Evolutionary conservation across 2,113 vertebrate genomes (phyloP), one percentile per base, ranked within the genome.

Genomic region (Poicephalus gulielmi): DNA sequence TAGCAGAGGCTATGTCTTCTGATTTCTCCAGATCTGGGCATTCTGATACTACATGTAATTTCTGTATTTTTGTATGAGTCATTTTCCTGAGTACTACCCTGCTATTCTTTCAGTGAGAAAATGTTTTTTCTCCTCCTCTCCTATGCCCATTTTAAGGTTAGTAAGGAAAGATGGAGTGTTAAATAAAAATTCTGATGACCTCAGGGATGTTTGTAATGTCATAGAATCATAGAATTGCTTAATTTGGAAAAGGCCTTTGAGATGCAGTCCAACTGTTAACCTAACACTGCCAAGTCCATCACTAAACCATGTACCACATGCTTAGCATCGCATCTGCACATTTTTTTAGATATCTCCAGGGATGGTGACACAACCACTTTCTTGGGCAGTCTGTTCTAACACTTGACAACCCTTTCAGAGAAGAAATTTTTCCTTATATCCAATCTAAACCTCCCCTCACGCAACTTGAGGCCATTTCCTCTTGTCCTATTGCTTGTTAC

Each of bases 281-380:
- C 7, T 31, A 20, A 39, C 31, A 62, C 24, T 67, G 28, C 7
- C 28, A 81, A 41, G 24, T 62, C 59, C 13, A 46, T 8, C 24
- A 49, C 6, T 35, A 71, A 59, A 14, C 10, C 39, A 14, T 20
- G 12, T 17, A n/a, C 57, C 9, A 35, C 22, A 59, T 64, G 31
- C 27, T 43, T n/a, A 46, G 17, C 13, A 37, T 5, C 23, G 6
- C 3, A 27, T 23, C 39, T 47, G 17, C 3, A 13, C 1, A 1
- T 24, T 8, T 59, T 59, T 74, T 59, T 46, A 59, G 74, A 20
- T 20, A 13, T 5, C 10, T 67, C 2, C 13, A 62, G 12, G 6
- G 2, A 16, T 81, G 24, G 4, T n/a, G 23, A 24, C 31, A 74
- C 9, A 7, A 50, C 6, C 37, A 52, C 7, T 18, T 75, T 30